A percentile compares a stretch with the other conserved stretches of the same genome.
phyloP scores from a whole-genome alignment of 2,888 invertebrate genomes.

The Dione vanillae region DNA sequence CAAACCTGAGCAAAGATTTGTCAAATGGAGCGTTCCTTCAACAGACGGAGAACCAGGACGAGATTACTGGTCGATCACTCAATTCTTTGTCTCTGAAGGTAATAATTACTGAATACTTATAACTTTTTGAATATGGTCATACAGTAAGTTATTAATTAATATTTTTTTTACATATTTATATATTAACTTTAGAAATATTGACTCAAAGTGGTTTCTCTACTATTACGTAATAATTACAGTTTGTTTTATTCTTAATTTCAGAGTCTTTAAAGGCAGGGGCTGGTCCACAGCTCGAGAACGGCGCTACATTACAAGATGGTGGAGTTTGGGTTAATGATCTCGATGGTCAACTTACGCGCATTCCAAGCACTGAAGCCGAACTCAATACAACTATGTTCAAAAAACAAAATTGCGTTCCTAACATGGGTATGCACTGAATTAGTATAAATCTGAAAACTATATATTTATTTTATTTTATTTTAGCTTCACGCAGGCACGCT shows the following conservation, averaged over 20 bases:
- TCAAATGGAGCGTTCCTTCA: slow-evolving; percentile 67
- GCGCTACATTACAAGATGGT: slow-evolving; percentile 75
- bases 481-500: no score
- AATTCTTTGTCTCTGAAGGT: slow-evolving; percentile 77
- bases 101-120: slow-evolving; percentile 32
- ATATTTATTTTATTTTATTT: no score
- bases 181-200: no score
- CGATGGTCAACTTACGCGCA: slow-evolving; percentile 65
- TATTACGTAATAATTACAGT: neutral
- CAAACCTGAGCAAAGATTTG: slow-evolving; percentile 68
- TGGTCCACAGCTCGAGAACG: slow-evolving; percentile 71
- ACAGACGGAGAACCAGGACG: slow-evolving; percentile 63
- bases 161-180: no score
- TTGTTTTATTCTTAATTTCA: slow-evolving; percentile 42
- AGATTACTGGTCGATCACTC: slow-evolving; percentile 75
- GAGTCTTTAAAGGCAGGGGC: slow-evolving; percentile 72
- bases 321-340: slow-evolving; percentile 75
- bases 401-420: slow-evolving; percentile 68
- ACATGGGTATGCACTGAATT: slow-evolving; percentile 58
- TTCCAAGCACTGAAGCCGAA: slow-evolving; percentile 59
- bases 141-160: no score
- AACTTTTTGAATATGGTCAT: no score
- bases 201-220: no score
- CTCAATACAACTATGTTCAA: slow-evolving; percentile 64
- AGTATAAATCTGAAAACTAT: no score